Evolutionary conservation across 2,113 vertebrate species (phyloP), one percentile per base, ranked within the genome.

Genomic region (Rousettus leschenaultii): DNA sequence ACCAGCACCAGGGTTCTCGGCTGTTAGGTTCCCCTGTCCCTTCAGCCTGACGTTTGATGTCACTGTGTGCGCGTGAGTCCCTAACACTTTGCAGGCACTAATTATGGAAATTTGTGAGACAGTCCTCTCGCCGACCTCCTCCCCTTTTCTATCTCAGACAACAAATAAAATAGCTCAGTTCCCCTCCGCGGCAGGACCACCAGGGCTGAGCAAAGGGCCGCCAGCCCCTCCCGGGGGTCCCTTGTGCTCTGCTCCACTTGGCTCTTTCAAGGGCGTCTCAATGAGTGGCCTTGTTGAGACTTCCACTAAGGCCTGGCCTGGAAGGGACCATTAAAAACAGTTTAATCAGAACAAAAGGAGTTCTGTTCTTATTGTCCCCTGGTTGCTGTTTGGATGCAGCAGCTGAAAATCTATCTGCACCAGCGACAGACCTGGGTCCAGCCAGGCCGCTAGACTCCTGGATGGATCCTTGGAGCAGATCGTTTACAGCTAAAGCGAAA

Each of bases 291-390:
- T 99, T 99, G 98, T 98, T 98, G 98, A 98, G 98, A 95, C 97
- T 97, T 97, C 98, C 98, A 97, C 98, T 97, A 97, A 98, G 98
- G 98, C 98, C 98, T 98, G 98, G 99, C 99, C 99, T 99, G 98
- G 98, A 98, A 99, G 98, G 98, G 98, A 99, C 99, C 99, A 99
- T 99, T 99, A 98, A 99, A 99, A 99, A 99, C 98, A 99, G 98
- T 99, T 98, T 99, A 98, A 98, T 95, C 96, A 78, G 99, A 99
- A 99, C 99, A 99, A 99, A 99, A 99, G 98, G 94, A 97, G 98
- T 91, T 99, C 99, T 99, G 99, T 99, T 99, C 98, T 98, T 96
- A 99, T 99, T 99, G 99, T 99, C 98, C 98, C 97, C 98, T 95
- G 92, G 97, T 97, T 98, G 97, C 95, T 98, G 98, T 98, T 98